Conservation (phyloP, 2,113 vertebrate genomes). For the Falcunculus frontatus region DNA sequence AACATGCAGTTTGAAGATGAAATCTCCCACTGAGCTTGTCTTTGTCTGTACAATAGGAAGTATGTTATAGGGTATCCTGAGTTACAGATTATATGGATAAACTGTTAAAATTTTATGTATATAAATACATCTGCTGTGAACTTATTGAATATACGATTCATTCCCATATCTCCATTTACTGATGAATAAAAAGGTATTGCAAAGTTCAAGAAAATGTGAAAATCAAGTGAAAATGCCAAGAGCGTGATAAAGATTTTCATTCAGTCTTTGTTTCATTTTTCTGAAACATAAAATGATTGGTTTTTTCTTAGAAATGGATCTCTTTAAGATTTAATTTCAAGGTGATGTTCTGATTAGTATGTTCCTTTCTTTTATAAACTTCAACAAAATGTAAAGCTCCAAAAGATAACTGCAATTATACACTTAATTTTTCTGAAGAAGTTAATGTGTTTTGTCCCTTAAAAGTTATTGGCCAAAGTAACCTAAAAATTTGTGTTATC, state of each 20-base stretch:
- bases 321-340: neutral
- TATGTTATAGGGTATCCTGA: constrained; percentile 17
- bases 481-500: neutral
- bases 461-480: neutral
- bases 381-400: neutral
- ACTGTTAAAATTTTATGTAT: neutral
- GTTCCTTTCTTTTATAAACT: neutral
- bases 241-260: neutral
- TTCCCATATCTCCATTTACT: neutral
- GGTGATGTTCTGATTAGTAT: neutral
- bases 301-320: neutral
- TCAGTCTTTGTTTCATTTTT: neutral
- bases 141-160: neutral
- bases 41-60: constrained; percentile 60
- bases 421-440: neutral
- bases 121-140: neutral
- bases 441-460: neutral
- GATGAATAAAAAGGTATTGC: neutral
- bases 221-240: neutral
- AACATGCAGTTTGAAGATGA: constrained; percentile 73
- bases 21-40: constrained; percentile 64
- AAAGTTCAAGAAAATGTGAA: neutral
- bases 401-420: neutral
- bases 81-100: constrained; percentile 37
- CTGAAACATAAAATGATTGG: neutral